These are phyloP conservation scores for Melopsittacus undulatus DNA, from an alignment of 2,797 vertebrate species.

Conservation along the genomic window DNA sequence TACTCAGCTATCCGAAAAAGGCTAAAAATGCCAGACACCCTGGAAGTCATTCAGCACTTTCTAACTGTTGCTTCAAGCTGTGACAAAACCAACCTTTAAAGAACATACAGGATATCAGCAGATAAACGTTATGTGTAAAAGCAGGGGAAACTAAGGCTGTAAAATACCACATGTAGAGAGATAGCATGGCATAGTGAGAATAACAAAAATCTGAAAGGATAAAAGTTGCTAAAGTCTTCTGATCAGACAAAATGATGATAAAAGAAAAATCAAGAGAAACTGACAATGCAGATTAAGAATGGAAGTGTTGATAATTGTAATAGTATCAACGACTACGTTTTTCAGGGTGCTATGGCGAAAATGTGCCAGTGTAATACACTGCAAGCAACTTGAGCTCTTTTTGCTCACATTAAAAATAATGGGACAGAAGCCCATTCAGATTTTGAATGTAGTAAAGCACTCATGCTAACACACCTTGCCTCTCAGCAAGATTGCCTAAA, in stretches of 20 bases:
- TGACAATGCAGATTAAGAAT: neutral
- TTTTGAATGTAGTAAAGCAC: neutral
- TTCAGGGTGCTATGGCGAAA: neutral
- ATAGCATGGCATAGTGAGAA: neutral
- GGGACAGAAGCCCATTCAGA: neutral
- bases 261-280: neutral
- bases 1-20: neutral
- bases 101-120: neutral
- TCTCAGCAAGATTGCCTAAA: neutral
- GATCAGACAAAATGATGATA: neutral
- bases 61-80: neutral
- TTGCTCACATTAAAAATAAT: neutral
- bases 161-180: neutral
- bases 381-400: neutral
- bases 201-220: neutral
- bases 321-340: neutral
- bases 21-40: neutral
- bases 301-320: neutral
- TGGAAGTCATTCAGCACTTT: neutral
- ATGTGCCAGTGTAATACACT: neutral
- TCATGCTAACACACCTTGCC: neutral
- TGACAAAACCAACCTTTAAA: neutral
- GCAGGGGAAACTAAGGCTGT: neutral
- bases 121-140: neutral
- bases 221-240: neutral